phyloP scores from a whole-genome alignment of 2,113 vertebrate genomes.

The Phyllostomus discolor region DNA sequence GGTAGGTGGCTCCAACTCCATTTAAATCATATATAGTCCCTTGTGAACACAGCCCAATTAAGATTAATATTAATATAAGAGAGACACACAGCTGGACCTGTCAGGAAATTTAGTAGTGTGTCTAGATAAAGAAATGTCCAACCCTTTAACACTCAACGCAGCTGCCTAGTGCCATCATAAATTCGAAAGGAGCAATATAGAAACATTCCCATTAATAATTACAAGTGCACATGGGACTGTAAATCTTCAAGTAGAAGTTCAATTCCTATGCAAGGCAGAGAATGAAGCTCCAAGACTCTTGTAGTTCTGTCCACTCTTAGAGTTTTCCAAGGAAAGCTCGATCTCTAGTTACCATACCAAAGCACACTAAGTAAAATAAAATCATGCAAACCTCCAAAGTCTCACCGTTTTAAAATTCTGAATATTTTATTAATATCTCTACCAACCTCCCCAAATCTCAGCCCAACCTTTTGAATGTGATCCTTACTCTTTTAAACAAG shows the following conservation, averaged over 20 bases:
- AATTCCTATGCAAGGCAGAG: not conserved
- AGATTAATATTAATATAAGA: not conserved
- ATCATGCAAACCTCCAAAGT: not conserved
- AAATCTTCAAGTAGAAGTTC: not conserved
- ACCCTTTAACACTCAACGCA: not conserved
- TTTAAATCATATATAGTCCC: not conserved
- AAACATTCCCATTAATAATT: not conserved
- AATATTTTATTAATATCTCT: not conserved
- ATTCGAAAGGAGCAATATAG: not conserved
- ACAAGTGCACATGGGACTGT: not conserved
- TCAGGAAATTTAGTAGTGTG: not conserved
- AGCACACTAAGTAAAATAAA: not conserved
- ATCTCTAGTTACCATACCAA: not conserved
- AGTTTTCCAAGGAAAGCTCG: not conserved
- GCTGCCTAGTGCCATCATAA: not conserved
- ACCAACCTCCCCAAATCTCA: not conserved
- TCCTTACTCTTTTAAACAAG: not conserved
- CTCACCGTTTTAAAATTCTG: not conserved
- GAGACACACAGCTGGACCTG: not conserved
- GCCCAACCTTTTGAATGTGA: not conserved
- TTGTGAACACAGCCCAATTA: not conserved
- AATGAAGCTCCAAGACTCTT: not conserved
- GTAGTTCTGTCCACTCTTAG: not conserved
- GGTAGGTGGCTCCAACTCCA: not conserved
- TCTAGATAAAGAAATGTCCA: not conserved